A percentile compares a stretch with the other conserved stretches of the same genome.
phyloP scores from a whole-genome alignment of 1,140 invertebrate genomes.

The Pentalonia nigronervosa region DNA sequence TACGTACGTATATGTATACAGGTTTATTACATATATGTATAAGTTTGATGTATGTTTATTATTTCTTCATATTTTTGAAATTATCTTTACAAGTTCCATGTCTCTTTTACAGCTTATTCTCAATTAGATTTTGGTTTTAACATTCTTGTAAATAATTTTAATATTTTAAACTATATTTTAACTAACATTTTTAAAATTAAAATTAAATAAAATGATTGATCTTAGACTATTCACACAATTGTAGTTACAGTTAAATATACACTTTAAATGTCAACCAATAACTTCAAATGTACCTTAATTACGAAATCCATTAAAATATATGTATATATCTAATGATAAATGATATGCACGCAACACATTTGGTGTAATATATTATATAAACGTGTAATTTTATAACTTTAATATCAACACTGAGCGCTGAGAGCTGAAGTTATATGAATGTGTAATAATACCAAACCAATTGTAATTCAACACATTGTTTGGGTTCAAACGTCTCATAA shows the following conservation, averaged over 20 bases:
- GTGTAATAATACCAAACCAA: not conserved
- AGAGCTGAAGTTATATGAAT: not conserved
- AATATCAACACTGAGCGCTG: not conserved
- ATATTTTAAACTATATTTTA: not conserved
- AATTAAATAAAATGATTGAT: not conserved
- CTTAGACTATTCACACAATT: not conserved
- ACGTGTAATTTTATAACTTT: not conserved
- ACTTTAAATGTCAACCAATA: not conserved
- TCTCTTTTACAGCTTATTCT: not conserved
- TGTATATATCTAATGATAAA: not conserved
- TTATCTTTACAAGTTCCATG: not conserved
- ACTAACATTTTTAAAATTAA: no score
- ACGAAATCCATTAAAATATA: not conserved
- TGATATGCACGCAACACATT: not conserved
- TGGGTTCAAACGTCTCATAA: not conserved
- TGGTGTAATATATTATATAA: not conserved
- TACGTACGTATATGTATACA: no score
- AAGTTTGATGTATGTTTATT: no score
- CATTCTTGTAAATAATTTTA: not conserved
- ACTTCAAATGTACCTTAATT: not conserved
- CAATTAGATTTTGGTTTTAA: not conserved
- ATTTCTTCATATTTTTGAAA: no score
- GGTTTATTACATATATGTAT: no score
- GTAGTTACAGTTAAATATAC: no score
- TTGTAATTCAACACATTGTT: not conserved